Evolutionary conservation across 2,797 vertebrate genomes (phyloP).

Genomic region (Gambelia wislizenii): DNA sequence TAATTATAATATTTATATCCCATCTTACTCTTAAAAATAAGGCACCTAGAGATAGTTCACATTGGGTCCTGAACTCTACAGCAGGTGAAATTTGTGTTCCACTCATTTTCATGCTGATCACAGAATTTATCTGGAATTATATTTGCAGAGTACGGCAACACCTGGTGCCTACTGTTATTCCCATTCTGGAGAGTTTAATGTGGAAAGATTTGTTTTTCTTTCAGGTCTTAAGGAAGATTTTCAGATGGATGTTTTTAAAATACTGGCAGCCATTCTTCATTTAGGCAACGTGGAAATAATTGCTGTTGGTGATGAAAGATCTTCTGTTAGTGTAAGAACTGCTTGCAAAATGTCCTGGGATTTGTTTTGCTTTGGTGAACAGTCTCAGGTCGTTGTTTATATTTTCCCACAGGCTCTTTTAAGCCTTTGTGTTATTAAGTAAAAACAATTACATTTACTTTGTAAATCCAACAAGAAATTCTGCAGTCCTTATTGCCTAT

Average conservation of each 20-base stretch:
- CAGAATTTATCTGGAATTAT: neutral
- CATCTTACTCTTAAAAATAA: neutral
- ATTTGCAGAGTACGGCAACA: conserved; percentile 9
- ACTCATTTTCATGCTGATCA: neutral
- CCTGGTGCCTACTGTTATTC: conserved; percentile 14
- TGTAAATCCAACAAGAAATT: neutral
- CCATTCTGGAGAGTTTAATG: conserved; percentile 21
- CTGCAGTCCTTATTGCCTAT: neutral
- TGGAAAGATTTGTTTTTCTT: conserved; percentile 43
- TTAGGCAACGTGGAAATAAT: conserved; percentile 91
- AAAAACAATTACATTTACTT: neutral
- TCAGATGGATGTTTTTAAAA: conserved; percentile 91
- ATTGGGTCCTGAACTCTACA: neutral
- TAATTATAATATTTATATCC: neutral
- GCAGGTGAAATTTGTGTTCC: neutral
- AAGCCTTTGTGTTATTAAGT: neutral
- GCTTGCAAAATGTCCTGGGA: neutral
- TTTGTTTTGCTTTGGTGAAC: conserved; percentile 12
- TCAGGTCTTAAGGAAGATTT: conserved; percentile 90
- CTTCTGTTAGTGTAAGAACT: conserved; percentile 87
- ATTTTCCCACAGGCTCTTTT: neutral
- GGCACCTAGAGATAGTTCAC: neutral
- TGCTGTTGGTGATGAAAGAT: conserved; percentile 85
- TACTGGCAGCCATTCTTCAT: conserved; percentile 92
- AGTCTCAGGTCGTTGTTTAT: neutral